Evolutionary conservation across 2,113 vertebrate genomes (phyloP).

Genomic region (Hyaena hyaena): DNA sequence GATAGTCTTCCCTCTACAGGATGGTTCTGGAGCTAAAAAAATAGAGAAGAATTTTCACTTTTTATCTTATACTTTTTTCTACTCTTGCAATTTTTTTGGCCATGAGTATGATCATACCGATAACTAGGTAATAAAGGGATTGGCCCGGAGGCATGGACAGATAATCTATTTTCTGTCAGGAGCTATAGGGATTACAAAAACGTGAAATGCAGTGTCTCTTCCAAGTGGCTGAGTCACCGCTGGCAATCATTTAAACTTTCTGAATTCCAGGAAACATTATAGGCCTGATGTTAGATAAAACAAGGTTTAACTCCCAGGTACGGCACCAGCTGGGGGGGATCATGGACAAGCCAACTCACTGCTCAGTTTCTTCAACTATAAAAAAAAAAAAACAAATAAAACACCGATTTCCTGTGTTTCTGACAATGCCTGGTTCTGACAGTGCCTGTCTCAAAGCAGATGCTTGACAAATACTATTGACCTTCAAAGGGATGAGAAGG

Average conservation of each 20-base stretch:
- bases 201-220: neutral
- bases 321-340: neutral
- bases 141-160: neutral
- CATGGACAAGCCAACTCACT: neutral
- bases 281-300: neutral
- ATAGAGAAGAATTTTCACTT: neutral
- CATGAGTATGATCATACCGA: neutral
- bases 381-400: neutral
- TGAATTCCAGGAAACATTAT: neutral
- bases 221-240: neutral
- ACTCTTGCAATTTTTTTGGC: neutral
- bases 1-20: neutral
- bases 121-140: neutral
- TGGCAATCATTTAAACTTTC: neutral
- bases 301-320: neutral
- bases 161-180: neutral
- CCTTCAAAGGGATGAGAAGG: neutral
- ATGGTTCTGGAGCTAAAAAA: neutral
- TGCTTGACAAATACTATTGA: neutral
- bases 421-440: neutral
- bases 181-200: neutral
- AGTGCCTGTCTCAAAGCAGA: neutral
- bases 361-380: neutral
- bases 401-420: neutral
- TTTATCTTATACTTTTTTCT: neutral